Percentiles rank a stretch among this genome's conserved stretches.
Evolutionary conservation across 1,140 invertebrate species (phyloP).

Genomic region (Myzus persicae): DNA sequence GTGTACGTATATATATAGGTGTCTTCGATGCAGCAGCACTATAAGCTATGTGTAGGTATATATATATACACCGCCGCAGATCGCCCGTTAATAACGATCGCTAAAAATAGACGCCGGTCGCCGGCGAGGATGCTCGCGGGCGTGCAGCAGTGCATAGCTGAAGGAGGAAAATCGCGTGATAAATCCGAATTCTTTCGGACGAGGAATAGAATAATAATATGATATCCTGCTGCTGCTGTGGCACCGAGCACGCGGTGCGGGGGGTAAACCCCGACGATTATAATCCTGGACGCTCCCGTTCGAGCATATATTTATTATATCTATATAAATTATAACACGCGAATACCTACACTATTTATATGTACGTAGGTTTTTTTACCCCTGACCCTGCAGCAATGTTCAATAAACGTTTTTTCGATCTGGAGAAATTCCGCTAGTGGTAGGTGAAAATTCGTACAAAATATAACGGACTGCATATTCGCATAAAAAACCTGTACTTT

Average conservation of each 20-base stretch:
- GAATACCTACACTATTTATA: too few relatives aligned
- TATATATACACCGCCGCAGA: neutral
- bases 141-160: neutral
- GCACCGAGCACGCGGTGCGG: neutral
- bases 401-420: neutral
- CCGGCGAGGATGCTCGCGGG: neutral
- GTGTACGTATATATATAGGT: neutral
- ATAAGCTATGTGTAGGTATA: too few relatives aligned
- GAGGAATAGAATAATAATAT: neutral
- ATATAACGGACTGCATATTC: neutral
- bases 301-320: too few relatives aligned
- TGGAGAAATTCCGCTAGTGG: neutral
- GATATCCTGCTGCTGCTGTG: neutral
- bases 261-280: neutral
- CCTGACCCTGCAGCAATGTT: neutral
- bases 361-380: too few relatives aligned
- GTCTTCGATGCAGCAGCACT: neutral
- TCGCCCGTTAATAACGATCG: slow-evolving; percentile 37
- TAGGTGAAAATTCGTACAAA: neutral
- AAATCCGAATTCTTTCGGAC: slow-evolving; percentile 22
- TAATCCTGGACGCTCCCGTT: neutral
- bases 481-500: neutral
- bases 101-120: slow-evolving; percentile 38
- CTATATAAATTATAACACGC: neutral
- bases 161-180: neutral